phyloP scores from a whole-genome alignment of 2,797 vertebrate genomes.

The Urophycis tenuis region DNA sequence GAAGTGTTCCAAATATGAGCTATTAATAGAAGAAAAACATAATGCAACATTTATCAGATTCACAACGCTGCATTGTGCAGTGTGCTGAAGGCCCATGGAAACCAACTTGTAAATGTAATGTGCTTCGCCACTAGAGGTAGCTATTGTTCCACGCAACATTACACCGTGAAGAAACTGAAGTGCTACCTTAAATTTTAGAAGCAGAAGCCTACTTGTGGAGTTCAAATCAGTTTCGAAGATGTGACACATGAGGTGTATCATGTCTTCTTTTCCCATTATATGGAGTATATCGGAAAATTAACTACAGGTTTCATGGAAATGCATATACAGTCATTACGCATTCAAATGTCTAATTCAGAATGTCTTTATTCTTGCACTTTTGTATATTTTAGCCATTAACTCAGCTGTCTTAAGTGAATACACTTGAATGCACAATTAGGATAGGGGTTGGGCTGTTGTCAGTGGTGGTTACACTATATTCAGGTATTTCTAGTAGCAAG shows the following conservation, averaged over 20 bases:
- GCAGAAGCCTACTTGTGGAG: not conserved
- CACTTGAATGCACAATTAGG: not conserved
- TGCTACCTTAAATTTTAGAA: not conserved
- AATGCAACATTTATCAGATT: too few species aligned
- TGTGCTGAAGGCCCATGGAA: not conserved
- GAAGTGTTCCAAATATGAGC: not conserved
- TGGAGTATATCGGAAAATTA: not conserved
- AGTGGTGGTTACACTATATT: not conserved
- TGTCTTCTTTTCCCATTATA: not conserved
- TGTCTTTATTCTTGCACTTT: not conserved
- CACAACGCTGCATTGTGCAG: too few species aligned
- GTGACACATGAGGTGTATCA: not conserved
- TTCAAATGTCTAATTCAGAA: too few species aligned
- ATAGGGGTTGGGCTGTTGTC: too few species aligned
- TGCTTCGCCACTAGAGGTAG: not conserved
- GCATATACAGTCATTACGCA: not conserved
- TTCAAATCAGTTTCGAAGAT: not conserved
- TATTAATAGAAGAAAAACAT: not conserved
- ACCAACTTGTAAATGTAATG: not conserved
- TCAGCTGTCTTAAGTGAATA: not conserved
- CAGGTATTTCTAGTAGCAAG: not conserved
- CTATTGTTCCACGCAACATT: not conserved
- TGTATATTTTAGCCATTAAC: not conserved
- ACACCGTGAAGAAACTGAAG: not conserved
- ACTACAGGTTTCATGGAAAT: not conserved